These are phyloP conservation scores for Chymomyza costata DNA, from an alignment of 1,140 invertebrate genomes.

Conservation along the genomic window DNA sequence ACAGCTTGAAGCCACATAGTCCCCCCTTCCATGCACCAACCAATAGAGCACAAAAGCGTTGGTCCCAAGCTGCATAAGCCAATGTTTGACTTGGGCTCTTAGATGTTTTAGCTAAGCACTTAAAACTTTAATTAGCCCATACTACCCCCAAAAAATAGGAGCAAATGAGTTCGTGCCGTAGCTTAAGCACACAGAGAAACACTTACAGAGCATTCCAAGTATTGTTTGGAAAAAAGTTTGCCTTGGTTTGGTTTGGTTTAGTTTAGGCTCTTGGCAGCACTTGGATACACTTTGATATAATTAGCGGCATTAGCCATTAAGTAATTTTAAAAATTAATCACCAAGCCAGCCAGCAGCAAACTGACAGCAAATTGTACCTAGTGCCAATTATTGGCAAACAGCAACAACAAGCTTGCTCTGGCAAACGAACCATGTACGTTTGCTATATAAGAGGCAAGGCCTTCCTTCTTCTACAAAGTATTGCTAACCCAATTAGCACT, in stretches of 20 bases:
- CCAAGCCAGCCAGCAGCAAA: background rate
- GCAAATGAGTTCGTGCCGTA: background rate
- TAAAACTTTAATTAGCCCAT: conserved; percentile 64
- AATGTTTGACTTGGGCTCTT: conserved; percentile 18
- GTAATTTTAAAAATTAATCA: conserved; percentile 66
- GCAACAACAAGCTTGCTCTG: conserved; percentile 1
- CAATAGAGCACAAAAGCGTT: too few relatives aligned
- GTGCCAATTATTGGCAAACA: conserved; percentile 35
- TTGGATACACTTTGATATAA: conserved; percentile 52
- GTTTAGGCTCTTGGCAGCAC: conserved; percentile 9
- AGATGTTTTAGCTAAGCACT: conserved; percentile 39
- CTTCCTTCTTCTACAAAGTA: too few relatives aligned
- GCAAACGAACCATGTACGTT: too few relatives aligned
- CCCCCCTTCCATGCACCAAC: conserved; percentile 2
- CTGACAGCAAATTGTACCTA: conserved; percentile 16
- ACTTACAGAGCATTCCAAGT: background rate
- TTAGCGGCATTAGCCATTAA: conserved; percentile 54
- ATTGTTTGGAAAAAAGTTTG: conserved; percentile 6
- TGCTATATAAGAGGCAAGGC: too few relatives aligned
- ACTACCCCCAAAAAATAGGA: too few relatives aligned
- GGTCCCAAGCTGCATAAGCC: conserved; percentile 6
- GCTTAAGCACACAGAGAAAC: too few relatives aligned
- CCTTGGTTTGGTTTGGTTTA: background rate
- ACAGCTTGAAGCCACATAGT: conserved; percentile 33
- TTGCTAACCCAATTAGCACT: conserved; percentile 68